Conservation (phyloP, 2,888 invertebrate species). For the Napeogenes sylphis region DNA sequence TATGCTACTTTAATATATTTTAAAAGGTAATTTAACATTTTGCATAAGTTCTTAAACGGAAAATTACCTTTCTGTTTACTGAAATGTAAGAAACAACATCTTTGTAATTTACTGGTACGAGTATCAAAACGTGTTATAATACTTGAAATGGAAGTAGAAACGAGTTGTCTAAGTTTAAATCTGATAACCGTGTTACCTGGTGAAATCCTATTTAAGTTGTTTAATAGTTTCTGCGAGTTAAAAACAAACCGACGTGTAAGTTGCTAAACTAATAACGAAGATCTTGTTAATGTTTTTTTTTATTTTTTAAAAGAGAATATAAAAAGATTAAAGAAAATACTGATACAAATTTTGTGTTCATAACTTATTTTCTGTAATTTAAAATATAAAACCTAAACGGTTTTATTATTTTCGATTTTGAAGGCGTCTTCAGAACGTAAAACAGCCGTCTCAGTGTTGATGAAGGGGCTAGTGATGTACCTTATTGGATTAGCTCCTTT, state of each 20-base stretch:
- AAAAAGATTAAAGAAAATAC: too few species aligned
- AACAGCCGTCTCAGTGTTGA: constrained; percentile 42
- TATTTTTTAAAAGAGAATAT: too few species aligned
- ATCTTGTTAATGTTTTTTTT: neutral
- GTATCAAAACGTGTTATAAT: neutral
- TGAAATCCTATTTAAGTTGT: constrained; percentile 6
- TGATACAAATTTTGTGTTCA: too few species aligned
- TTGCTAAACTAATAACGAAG: constrained; percentile 3
- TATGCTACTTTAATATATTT: neutral
- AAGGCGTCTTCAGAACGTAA: constrained; percentile 20
- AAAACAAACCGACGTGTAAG: constrained; percentile 5
- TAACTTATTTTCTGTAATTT: too few species aligned
- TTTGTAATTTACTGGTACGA: neutral
- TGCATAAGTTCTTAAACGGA: too few species aligned
- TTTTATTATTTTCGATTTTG: neutral
- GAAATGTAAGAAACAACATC: neutral
- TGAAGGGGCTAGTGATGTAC: constrained; percentile 63
- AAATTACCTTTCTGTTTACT: neutral
- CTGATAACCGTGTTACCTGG: constrained; percentile 3
- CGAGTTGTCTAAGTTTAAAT: constrained; percentile 7
- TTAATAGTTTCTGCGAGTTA: constrained; percentile 5
- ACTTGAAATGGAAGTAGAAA: constrained; percentile 5
- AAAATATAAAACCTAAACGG: neutral
- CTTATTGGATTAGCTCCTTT: constrained; percentile 74
- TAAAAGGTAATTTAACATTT: neutral